Base-by-base conservation (phyloP, 2,888 invertebrate genomes). In the Meiosimyza decipiens region DNA sequence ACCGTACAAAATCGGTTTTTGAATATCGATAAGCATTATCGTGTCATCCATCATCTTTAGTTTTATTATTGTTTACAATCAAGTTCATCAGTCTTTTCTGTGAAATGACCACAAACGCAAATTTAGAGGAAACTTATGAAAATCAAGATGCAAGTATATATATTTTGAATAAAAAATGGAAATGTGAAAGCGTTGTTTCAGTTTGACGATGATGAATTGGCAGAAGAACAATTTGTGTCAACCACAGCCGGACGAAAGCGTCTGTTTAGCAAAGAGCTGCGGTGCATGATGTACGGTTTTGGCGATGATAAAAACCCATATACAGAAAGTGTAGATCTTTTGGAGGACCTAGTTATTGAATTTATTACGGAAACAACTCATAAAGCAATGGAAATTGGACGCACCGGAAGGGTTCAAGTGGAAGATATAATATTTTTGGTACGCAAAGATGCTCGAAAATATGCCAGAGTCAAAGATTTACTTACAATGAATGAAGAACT, bases 241-340 rank as follows among this genome's bases (percentile, higher is more conserved):
- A 91, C 91, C 51, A 90, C 91, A 13, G 89, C 91, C 2, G 95
- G 94, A 6, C 89, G 95, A 50, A 96, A 96, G 86, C 89, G 96
- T 60, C 86, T 96, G 2, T 97, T 97, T 80, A 96, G 96, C 73
- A 97, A 97, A 87, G 97, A 97, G 87, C 87, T 98, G 57, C 90
- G 97, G 49, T 96, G 97, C 80, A 99, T 99, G 99, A 98, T 99
- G 97, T 99, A 97, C 86, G 99, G 99, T 0, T 99, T 99, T 89
- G 99, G 99, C 6, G 99, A 99, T 87, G 99, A 99, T 85, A 97
- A 97, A 86, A 99, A 98, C 88, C 99, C 99, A 0, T 99, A 97
- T 83, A 99, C 99, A 1, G 99, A 99, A 88, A 98, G 98, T 84
- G 98, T 99, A 0, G 99, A 99, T 86, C 90, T 98, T 63, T 89